Evolutionary conservation across 2,113 vertebrate species (phyloP), one percentile per base, ranked within the genome.

Genomic region (Agelaius phoeniceus): DNA sequence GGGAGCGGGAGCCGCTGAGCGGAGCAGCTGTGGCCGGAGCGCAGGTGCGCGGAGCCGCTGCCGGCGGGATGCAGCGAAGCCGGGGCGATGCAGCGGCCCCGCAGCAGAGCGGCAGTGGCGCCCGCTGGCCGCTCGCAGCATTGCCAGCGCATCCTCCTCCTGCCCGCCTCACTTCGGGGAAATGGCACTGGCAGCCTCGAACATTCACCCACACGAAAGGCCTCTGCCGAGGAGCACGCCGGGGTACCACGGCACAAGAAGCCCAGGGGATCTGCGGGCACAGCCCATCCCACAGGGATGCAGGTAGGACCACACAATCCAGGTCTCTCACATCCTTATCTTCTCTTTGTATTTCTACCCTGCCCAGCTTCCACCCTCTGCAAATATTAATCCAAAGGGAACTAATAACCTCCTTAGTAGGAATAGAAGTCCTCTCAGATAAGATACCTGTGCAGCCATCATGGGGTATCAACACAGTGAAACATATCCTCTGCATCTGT

Each of bases 81-180:
- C 2, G 11, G 44, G 19, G 39, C 28, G 31, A 21, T 21, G 44
- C 44, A 31, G 26, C 31, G 35, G 58, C 58, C 52, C 19, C 77
- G 80, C 71, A 10, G 92, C 87, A 49, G 93, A 87, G 75, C 91
- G 27, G 90, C 95, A 95, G 93, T 52, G 94, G 26, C 87, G 22
- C 95, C 95, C 68, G 65, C 90, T 80, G 96, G 93, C 90, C 65
- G 27, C 72, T 44, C 52, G 57, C 85, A 81, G 92, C 91, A 94
- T 91, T 37, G 89, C 79, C 82, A 0, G 28, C 0, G 57, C 86
- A 26, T 30, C 88, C 28, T 24, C 72, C n/a, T 37, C 23, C 11
- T n/a, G 20, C 18, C 23, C 14, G 28, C 62, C 49, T 24, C 54
- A 0, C 48, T 11, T 7, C 2, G 49, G n/a, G 26, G 11, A 30